A percentile compares a stretch with the other conserved stretches of the same genome.
Evolutionary conservation across 2,113 vertebrate genomes (phyloP).

Genomic region (Ophthalmolycus amberensis): DNA sequence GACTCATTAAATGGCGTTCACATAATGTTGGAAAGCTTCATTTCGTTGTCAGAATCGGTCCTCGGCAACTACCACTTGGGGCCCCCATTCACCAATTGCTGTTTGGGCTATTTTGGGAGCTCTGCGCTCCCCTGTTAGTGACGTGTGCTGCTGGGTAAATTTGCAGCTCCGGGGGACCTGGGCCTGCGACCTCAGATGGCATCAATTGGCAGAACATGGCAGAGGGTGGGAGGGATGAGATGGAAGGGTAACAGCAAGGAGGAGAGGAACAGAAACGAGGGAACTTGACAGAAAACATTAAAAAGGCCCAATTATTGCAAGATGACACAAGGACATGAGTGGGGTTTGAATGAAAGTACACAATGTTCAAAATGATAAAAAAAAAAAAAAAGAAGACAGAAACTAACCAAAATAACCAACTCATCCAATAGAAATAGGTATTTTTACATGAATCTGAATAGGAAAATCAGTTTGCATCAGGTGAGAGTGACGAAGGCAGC

Average conservation of each 20-base stretch:
- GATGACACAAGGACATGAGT: background rate
- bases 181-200: constrained; percentile 75
- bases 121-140: constrained; percentile 69
- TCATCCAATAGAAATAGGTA: background rate
- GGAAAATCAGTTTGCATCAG: background rate
- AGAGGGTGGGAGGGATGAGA: constrained; percentile 27
- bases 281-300: constrained; percentile 3
- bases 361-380: background rate
- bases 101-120: constrained; percentile 80
- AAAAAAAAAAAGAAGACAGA: background rate
- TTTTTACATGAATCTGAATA: background rate
- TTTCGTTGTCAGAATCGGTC: constrained; percentile 64
- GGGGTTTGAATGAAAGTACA: background rate
- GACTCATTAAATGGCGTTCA: constrained; percentile 40
- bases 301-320: constrained; percentile 2
- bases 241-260: constrained; percentile 5
- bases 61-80: constrained; percentile 65
- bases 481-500: background rate
- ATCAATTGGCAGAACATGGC: constrained; percentile 40
- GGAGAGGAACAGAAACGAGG: background rate
- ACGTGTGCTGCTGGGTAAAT: constrained; percentile 84
- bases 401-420: background rate
- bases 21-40: constrained; percentile 47
- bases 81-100: constrained; percentile 68
- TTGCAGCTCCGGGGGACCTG: constrained; percentile 66